A percentile compares a stretch with the other conserved stretches of the same genome.
Evolutionary conservation across 2,888 invertebrate species (phyloP).

Genomic region (Blera fallax): DNA sequence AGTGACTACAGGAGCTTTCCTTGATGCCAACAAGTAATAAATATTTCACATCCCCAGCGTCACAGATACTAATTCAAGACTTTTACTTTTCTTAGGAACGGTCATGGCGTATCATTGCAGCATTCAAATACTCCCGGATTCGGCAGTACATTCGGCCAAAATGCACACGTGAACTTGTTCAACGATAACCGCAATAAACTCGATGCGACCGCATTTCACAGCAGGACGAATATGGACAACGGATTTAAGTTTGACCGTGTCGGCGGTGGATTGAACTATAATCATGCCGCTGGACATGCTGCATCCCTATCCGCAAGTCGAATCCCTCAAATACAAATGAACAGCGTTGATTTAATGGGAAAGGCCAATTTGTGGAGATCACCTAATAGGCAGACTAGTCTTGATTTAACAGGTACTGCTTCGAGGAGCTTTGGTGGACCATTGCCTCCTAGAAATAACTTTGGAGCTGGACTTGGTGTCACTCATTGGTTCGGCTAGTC

Average conservation of each 20-base stretch:
- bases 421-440: slow-evolving; percentile 19
- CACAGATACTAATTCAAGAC: background rate
- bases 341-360: slow-evolving; percentile 74
- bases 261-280: slow-evolving; percentile 76
- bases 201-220: slow-evolving; percentile 76
- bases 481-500: slow-evolving; percentile 74
- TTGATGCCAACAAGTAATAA: slow-evolving; percentile 76
- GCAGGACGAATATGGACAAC: slow-evolving; percentile 73
- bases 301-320: slow-evolving; percentile 75
- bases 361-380: slow-evolving; percentile 74
- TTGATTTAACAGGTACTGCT: slow-evolving; percentile 19
- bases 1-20: slow-evolving; percentile 76
- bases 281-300: slow-evolving; percentile 74
- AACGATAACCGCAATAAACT: slow-evolving; percentile 71
- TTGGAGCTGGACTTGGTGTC: slow-evolving; percentile 74
- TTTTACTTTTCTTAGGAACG: slow-evolving; percentile 73
- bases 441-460: background rate
- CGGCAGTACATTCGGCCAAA: slow-evolving; percentile 72
- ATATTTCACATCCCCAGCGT: background rate
- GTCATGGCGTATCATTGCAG: slow-evolving; percentile 75
- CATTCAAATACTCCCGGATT: slow-evolving; percentile 75
- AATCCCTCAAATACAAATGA: slow-evolving; percentile 76
- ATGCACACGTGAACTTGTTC: slow-evolving; percentile 75
- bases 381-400: slow-evolving; percentile 21
- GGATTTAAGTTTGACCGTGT: slow-evolving; percentile 74